Evolutionary conservation across 2,888 invertebrate species (phyloP).

Genomic region (Galeruca laticollis): DNA sequence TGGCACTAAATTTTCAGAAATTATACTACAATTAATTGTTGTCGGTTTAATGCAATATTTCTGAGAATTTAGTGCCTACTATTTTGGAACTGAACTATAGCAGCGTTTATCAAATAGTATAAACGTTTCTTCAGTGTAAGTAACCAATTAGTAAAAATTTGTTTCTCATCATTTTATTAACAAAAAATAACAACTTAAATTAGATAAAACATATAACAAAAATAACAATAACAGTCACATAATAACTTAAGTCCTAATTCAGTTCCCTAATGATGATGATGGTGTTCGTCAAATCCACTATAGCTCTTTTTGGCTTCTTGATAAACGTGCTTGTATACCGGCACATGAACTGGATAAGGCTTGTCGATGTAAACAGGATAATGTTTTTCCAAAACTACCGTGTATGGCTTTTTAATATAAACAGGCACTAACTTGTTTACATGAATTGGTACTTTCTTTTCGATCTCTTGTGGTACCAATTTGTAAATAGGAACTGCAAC

Average conservation of each 20-base stretch:
- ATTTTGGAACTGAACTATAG: too few relatives aligned
- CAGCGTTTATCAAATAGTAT: too few relatives aligned
- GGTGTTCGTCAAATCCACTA: constrained; percentile 38
- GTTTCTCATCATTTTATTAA: not conserved
- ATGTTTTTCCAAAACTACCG: constrained; percentile 80
- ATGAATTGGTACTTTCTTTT: constrained; percentile 79
- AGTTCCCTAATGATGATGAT: constrained; percentile 31
- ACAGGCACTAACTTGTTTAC: constrained; percentile 80
- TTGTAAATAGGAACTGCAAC: constrained; percentile 81
- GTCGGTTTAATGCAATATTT: too few relatives aligned
- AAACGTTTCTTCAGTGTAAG: too few relatives aligned
- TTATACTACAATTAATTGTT: too few relatives aligned
- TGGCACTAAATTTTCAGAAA: too few relatives aligned
- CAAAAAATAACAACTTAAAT: not conserved
- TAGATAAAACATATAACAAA: constrained; percentile 17
- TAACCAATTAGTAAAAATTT: too few relatives aligned
- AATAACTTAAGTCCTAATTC: constrained; percentile 11
- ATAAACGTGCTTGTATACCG: constrained; percentile 81
- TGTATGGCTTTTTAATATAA: constrained; percentile 80
- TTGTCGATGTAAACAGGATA: constrained; percentile 75
- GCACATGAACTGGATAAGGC: constrained; percentile 80
- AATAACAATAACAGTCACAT: constrained; percentile 17
- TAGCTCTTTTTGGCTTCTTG: constrained; percentile 43
- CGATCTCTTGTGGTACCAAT: constrained; percentile 78
- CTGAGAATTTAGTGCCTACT: too few relatives aligned